Evolutionary conservation across 2,888 invertebrate genomes (phyloP), one percentile per base, ranked within the genome.

Genomic region (Iselma pallidipennis): DNA sequence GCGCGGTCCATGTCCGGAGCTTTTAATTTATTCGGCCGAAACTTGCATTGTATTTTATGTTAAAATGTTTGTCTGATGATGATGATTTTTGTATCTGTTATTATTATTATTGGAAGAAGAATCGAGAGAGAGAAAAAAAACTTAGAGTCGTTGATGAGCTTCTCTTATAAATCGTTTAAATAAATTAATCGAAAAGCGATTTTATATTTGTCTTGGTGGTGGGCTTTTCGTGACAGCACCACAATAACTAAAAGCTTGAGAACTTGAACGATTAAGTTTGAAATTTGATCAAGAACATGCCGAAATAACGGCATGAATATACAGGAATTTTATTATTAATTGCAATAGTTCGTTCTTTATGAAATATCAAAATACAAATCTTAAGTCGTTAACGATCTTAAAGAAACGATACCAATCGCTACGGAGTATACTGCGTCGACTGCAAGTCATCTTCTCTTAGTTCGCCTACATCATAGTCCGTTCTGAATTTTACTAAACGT

Each of bases 11-110:
- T 65, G 66, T 66, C 65, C 69, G 66, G 51, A 66, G 57, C 75
- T 77, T 76, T 77, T 77, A 75, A 77, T 77, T 77, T 77, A 77
- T 77, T 75, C 77, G 71, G 68, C 68, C 50, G 66, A 74, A 73
- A 73, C 71, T 66, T 70, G 73, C 75, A 75, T 75, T 74, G 75
- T 75, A 74, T 76, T 75, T 42, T 74, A 75, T 74, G 75, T 76
- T 75, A 76, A 76, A 74, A 69, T 68, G 68, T 74, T 70, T 68
- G 71, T 75, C 74, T 70, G 73, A 72, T 73, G 71, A 72, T 73
- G 71, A 58, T 70, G 69, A 74, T 74, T 75, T 75, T 74, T 72
- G 71, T 63, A 67, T 69, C 61, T 66, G 33, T 16, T 42, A 19
- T 42, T 42, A 42, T 42, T 5, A 42, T 42, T 9, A 42, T 42